Evolutionary conservation across 2,888 invertebrate species (phyloP), one percentile per base, ranked within the genome.

Genomic region (Synergus umbraculus): DNA sequence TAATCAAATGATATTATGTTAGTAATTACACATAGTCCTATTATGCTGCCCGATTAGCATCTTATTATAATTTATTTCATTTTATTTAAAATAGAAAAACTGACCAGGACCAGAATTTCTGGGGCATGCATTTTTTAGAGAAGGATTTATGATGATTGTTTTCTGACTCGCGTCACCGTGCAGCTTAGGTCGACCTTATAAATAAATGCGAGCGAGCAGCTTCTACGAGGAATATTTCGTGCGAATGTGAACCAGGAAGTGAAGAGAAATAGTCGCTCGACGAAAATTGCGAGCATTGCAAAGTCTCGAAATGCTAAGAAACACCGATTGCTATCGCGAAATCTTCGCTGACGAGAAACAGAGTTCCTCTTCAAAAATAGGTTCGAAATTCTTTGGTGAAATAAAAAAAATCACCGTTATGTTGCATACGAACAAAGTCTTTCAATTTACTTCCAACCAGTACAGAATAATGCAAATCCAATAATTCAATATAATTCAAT

Each of bases 211-310:
- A 60, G 60, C 60, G 12, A 9, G 18, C 12, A 60, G 60, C 22
- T 60, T 22, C 60, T 60, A 18, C 60, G 22, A 22, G 60, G 60
- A 60, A 60, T 60, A 60, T 60, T 60, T 60, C 18, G 60, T 60
- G 22, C 60, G 60, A 60, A 60, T 60, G 60, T 60, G 60, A 60
- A 60, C 22, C 60, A 60, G 60, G 60, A 60, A 60, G 60, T 22
- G 12, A 18, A 60, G 60, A 60, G 60, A 60, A 60, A 60, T 60
- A 22, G 60, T 60, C 60, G 12, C 60, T 18, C 22, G 18, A 22
- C 10, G 18, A 60, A 60, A 60, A 60, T 60, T 22, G 22, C 22
- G 18, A 60, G 22, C 18, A 10, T 22, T 22, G 10, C 60, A 60
- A 60, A 60, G 60, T 22, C 22, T 60, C 18, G 22, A 60, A 60